Conservation (phyloP, 2,113 vertebrate species). For the Motacilla tschutschensis region DNA sequence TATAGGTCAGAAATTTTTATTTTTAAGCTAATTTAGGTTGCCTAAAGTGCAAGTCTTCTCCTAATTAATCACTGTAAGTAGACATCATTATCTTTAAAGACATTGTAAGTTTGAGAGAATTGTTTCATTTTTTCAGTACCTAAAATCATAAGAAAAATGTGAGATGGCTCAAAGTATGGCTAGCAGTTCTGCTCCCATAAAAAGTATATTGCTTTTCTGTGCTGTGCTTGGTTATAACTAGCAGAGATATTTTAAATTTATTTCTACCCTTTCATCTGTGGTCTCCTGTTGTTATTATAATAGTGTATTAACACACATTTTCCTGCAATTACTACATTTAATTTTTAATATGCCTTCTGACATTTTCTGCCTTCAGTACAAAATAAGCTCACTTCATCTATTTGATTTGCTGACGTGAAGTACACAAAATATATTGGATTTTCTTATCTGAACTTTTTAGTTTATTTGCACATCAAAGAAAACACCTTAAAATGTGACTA, state of each 20-base stretch:
- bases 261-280: conserved; percentile 19
- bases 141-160: background rate
- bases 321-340: conserved; percentile 50
- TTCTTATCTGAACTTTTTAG: conserved; percentile 47
- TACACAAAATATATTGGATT: conserved; percentile 43
- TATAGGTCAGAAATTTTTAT: background rate
- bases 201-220: background rate
- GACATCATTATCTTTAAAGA: background rate
- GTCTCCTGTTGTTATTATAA: conserved; percentile 17
- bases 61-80: background rate
- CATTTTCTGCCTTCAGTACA: conserved; percentile 28
- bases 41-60: background rate
- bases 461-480: conserved; percentile 67
- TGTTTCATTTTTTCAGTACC: background rate
- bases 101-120: background rate
- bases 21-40: background rate
- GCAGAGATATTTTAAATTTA: background rate
- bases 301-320: conserved; percentile 26
- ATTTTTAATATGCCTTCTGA: conserved; percentile 48
- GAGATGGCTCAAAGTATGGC: background rate
- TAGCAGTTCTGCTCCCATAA: background rate
- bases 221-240: background rate
- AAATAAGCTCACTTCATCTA: conserved; percentile 19
- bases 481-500: conserved; percentile 45
- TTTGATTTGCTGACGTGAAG: background rate